These are phyloP conservation scores for Drosophila sucinea DNA, from an alignment of 1,140 invertebrate genomes.

Conservation along the genomic window DNA sequence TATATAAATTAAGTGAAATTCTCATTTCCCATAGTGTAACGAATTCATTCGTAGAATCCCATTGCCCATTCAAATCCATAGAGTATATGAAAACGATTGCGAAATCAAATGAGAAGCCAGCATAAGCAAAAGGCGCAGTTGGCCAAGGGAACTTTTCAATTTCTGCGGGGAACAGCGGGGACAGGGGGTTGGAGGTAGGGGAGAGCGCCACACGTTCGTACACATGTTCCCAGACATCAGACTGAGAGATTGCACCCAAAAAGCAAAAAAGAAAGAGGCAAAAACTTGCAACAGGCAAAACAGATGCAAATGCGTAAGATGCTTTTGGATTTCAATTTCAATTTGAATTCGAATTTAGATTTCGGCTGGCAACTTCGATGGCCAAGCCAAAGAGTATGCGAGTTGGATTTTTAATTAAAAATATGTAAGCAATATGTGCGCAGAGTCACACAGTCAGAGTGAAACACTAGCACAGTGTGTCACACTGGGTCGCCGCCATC, in stretches of 20 bases:
- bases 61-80: constrained; percentile 7
- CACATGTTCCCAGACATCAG: constrained; percentile 57
- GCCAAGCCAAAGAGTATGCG: constrained; percentile 63
- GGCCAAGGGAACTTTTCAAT: constrained; percentile 53
- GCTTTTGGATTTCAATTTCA: constrained; percentile 29
- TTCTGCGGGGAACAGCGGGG: not conserved
- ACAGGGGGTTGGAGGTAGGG: not conserved
- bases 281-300: constrained; percentile 53
- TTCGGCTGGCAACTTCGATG: constrained; percentile 43
- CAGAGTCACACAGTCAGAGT: constrained; percentile 46
- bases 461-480: constrained; percentile 63
- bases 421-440: constrained; percentile 50
- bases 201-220: constrained; percentile 30
- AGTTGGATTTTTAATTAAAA: constrained; percentile 72
- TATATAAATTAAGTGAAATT: too few relatives aligned
- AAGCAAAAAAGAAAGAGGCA: not conserved
- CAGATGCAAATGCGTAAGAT: constrained; percentile 48
- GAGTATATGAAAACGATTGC: constrained; percentile 54
- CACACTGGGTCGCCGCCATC: constrained; percentile 52
- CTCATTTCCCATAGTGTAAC: not conserved
- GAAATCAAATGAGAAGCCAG: constrained; percentile 51
- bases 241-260: constrained; percentile 21
- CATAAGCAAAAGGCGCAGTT: constrained; percentile 49
- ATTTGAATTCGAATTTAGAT: constrained; percentile 26
- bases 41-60: not conserved